Conservation (phyloP, 2,113 vertebrate genomes). For the Pygoscelis adeliae region DNA sequence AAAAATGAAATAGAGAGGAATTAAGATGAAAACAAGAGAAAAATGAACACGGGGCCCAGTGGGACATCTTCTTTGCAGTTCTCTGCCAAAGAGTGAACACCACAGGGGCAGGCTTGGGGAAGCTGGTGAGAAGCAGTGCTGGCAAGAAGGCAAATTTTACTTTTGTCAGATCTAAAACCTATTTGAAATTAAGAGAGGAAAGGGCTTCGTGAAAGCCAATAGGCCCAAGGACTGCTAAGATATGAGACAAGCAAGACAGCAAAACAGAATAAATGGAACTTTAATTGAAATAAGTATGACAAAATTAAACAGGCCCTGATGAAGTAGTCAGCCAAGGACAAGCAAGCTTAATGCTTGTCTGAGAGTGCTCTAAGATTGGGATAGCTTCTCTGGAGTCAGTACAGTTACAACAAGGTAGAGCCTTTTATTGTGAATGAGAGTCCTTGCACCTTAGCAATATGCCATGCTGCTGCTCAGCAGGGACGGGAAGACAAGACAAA, state of each 20-base stretch:
- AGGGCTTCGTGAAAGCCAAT: neutral
- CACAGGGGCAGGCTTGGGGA: neutral
- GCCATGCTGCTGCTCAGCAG: accelerated
- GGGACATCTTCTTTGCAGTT: neutral
- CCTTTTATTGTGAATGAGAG: neutral
- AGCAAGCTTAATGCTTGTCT: neutral
- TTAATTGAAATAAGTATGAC: neutral
- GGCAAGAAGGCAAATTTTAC: neutral
- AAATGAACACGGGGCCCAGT: neutral
- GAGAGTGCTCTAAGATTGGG: neutral
- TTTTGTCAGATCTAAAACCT: neutral
- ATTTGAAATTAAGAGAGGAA: neutral
- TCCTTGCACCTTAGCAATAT: neutral
- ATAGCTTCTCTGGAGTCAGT: neutral
- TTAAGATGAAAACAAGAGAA: neutral
- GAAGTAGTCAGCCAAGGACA: neutral
- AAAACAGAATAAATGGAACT: neutral
- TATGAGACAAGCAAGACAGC: neutral
- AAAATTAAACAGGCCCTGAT: neutral
- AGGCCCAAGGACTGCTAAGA: neutral
- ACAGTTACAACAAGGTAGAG: neutral
- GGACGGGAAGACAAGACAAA: neutral
- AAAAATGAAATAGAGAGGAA: neutral
- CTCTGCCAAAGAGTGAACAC: neutral
- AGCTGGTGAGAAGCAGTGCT: neutral